Percentiles rank a stretch among this genome's conserved stretches.
Evolutionary conservation across 2,888 invertebrate genomes (phyloP).

Genomic region (Lithophane socia): DNA sequence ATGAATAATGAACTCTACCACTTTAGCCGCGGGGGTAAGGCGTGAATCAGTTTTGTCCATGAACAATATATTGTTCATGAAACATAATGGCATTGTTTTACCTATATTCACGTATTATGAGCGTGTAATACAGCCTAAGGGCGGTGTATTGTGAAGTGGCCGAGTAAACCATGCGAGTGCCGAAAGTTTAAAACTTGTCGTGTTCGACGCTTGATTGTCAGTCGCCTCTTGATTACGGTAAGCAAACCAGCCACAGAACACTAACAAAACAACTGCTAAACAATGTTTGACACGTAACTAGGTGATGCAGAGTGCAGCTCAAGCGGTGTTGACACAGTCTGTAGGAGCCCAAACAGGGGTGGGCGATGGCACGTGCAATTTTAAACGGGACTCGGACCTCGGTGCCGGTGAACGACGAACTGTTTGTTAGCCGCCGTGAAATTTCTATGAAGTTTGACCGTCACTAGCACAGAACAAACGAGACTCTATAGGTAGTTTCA

Average conservation of each 20-base stretch:
- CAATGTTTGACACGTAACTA: constrained; percentile 86
- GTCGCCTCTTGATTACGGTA: constrained; percentile 73
- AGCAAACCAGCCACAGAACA: constrained; percentile 75
- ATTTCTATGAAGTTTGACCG: constrained; percentile 81
- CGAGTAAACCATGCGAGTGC: constrained; percentile 59
- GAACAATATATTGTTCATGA: constrained; percentile 79
- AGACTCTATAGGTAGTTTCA: constrained; percentile 54
- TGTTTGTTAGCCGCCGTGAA: constrained; percentile 76
- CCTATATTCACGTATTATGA: constrained; percentile 71
- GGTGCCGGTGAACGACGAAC: constrained; percentile 60
- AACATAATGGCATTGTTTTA: constrained; percentile 83
- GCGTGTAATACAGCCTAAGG: constrained; percentile 59
- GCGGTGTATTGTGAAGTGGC: constrained; percentile 53
- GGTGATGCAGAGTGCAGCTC: constrained; percentile 81
- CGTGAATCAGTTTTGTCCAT: constrained; percentile 73
- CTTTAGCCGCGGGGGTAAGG: constrained; percentile 64
- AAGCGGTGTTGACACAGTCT: constrained; percentile 82
- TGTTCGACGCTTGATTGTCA: constrained; percentile 62
- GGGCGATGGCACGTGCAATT: constrained; percentile 84
- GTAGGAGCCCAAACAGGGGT: constrained; percentile 76
- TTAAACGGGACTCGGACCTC: constrained; percentile 81
- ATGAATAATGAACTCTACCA: constrained; percentile 80
- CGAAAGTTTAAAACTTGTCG: constrained; percentile 65
- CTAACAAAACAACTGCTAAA: constrained; percentile 83
- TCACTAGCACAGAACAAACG: constrained; percentile 65